Base-by-base conservation (phyloP, 2,797 vertebrate genomes). In the Rhinogobio ventralis region DNA sequence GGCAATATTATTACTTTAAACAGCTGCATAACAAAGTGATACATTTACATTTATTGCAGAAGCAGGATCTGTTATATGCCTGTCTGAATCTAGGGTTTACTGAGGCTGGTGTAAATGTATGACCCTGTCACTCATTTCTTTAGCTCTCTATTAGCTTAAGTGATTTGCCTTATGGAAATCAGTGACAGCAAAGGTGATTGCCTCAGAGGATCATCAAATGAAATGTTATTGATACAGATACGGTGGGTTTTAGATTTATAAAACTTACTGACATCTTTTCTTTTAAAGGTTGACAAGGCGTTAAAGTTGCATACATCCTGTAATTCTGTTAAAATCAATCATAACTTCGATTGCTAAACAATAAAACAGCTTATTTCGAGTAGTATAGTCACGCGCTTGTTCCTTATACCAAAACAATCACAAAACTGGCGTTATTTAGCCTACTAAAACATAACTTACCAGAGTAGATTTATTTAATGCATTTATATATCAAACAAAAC, bases 131-230 rank as follows among this genome's bases (percentile, higher is more conserved):
- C 73, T 88, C 87, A 87, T 86, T 88, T 87, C 69, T 83, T 85
- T 85, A 85, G 84, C 87, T 87, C 84, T 83, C 85, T 85, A 89
- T 91, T 89, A 89, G 88, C 83, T 89, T 88, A 89, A 90, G 88
- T 90, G 86, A 88, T 86, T 84, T 85, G 81, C 68, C 76, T 76
- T 33, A 83, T 77, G 73, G 17, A 69, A 57, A 83, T 83, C 60
- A 39, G 57, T n/a, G 46, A 67, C 57, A 75, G 71, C 46, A 53
- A 83, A 83, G 33, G 46, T 76, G 81, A 66, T n/a, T 25, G 81
- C 23, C 15, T 23, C 23, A 20, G 72, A 76, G 82, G 15, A 68
- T 17, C 19, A 36, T 66, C 73, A 75, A 57, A 53, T 20, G 3
- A 53, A 76, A 76, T 68, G 30, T 39, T 82, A 66, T 51, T 53